Evolutionary conservation across 2,797 vertebrate genomes (phyloP), one percentile per base, ranked within the genome.

Genomic region (Babyrousa celebensis): DNA sequence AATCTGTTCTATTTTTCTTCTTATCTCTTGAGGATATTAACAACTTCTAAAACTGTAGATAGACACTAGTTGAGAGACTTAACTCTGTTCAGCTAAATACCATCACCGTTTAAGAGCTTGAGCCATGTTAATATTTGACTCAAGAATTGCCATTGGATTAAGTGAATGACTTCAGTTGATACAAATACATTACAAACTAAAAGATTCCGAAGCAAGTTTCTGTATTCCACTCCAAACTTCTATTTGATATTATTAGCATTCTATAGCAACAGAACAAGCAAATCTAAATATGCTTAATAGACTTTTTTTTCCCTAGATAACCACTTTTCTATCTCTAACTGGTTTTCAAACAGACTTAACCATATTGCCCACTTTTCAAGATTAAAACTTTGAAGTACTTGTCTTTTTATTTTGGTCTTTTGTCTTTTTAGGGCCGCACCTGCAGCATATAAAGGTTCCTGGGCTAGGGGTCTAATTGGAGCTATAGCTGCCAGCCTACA

Each of bases 1-100:
- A 85, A 75, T 60, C 12, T 91, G 0, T 43, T 94, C 72, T 67
- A 20, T 84, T 80, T 87, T 86, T 89, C n/a, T 70, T 85, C 27
- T 68, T 75, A 2, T 11, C 21, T 83, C 58, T 32, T 52, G 32
- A 36, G 56, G 7, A 48, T 21, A 48, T 75, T 79, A 95, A 88
- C 11, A 95, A 88, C 11, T 80, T 84, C 54, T 20, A 85, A 8
- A 85, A 32, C 54, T 92, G 11, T 54, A 62, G 68, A 60, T 36
- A 48, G 54, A 91, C 27, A 91, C 27, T 86, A 20, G 6, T 1
- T 80, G 14, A 36, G 27, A 80, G 16, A 0, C 67, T 83, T 56
- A 48, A 20, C 16, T 5, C 48, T 75, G n/a, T 71, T 71, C 25
- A 79, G 16, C 68, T 86, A 75, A 93, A 71, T 3, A 18, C 23